Evolutionary conservation across 2,797 vertebrate species (phyloP).

Genomic region (Menidia menidia): DNA sequence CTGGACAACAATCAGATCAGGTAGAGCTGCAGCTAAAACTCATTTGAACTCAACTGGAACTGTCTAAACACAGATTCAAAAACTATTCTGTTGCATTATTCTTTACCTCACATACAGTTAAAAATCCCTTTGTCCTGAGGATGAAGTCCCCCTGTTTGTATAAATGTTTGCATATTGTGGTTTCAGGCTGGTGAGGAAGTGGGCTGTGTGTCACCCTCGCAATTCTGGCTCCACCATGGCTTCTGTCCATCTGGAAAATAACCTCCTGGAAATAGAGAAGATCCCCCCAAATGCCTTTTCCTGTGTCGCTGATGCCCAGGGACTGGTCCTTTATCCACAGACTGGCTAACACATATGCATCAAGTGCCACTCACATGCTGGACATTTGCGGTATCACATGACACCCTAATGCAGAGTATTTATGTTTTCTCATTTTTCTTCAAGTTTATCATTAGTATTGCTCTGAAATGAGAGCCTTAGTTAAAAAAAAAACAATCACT

Average conservation of each 20-base stretch:
- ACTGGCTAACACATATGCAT: constrained; percentile 29
- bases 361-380: constrained; percentile 7
- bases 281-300: constrained; percentile 81
- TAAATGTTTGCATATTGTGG: constrained; percentile 27
- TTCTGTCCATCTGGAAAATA: constrained; percentile 86
- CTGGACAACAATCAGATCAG: constrained; percentile 87
- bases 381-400: not conserved
- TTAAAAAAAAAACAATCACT: not conserved
- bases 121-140: not conserved
- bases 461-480: constrained; percentile 9
- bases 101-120: not conserved
- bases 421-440: constrained; percentile 6
- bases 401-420: not conserved
- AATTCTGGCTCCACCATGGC: constrained; percentile 80
- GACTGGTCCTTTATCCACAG: constrained; percentile 82
- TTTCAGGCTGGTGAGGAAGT: constrained; percentile 80
- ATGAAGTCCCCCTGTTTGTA: not conserved
- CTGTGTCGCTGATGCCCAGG: constrained; percentile 76
- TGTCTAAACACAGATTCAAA: not conserved
- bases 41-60: constrained; percentile 8
- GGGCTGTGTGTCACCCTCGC: constrained; percentile 85
- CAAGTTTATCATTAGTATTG: not conserved
- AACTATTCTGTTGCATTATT: not conserved
- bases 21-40: constrained; percentile 35
- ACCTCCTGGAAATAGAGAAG: constrained; percentile 75